These are phyloP conservation scores for Eudemis profundana DNA, from an alignment of 2,888 invertebrate genomes.

Conservation along the genomic window DNA sequence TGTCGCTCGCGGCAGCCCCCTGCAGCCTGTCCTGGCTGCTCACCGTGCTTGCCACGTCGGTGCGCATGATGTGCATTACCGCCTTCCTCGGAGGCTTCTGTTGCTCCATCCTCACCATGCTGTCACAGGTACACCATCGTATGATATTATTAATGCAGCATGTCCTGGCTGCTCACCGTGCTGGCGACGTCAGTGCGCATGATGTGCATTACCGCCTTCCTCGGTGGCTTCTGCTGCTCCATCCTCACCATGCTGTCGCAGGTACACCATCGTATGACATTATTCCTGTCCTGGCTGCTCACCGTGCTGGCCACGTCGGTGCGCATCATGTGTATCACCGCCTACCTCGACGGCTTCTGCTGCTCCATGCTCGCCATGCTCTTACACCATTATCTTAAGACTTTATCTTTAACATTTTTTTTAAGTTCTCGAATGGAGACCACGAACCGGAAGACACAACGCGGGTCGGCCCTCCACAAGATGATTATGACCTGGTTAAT, in stretches of 20 bases:
- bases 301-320: slow-evolving; percentile 92
- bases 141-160: too few relatives aligned
- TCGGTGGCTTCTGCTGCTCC: slow-evolving; percentile 93
- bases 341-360: slow-evolving; percentile 93
- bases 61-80: slow-evolving; percentile 92
- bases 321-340: slow-evolving; percentile 92
- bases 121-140: slow-evolving; percentile 92
- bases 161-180: slow-evolving; percentile 93
- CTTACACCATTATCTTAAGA: too few relatives aligned
- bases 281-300: slow-evolving; percentile 92
- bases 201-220: slow-evolving; percentile 93
- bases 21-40: slow-evolving; percentile 93
- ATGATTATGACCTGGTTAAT: too few relatives aligned
- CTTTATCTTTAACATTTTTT: too few relatives aligned
- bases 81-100: slow-evolving; percentile 94
- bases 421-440: too few relatives aligned
- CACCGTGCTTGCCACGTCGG: slow-evolving; percentile 91
- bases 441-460: too few relatives aligned
- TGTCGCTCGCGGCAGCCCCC: slow-evolving; percentile 90
- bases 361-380: slow-evolving; percentile 91
- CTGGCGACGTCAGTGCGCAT: slow-evolving; percentile 91
- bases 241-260: slow-evolving; percentile 91
- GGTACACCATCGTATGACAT: too few relatives aligned
- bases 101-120: slow-evolving; percentile 90
- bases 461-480: too few relatives aligned